Conservation (phyloP, 2,113 vertebrate species). For the Perognathus longimembris region DNA sequence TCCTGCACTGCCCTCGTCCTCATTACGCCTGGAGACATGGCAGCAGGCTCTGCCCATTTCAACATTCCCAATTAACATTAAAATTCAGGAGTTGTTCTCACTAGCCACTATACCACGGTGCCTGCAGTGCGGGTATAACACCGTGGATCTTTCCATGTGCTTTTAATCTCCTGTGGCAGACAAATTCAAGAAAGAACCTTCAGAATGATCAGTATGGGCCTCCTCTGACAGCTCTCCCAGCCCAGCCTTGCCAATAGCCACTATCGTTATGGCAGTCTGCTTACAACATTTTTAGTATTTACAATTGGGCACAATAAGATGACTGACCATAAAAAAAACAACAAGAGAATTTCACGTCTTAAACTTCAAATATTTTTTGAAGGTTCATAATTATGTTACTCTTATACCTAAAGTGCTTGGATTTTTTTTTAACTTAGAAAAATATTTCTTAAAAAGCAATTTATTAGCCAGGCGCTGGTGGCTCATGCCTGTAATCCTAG, state of each 20-base stretch:
- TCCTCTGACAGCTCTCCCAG: background rate
- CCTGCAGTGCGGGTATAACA: no score
- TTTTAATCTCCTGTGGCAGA: background rate
- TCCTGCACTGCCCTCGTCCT: conserved; percentile 16
- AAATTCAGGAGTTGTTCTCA: conserved; percentile 35
- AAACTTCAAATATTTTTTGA: conserved; percentile 19
- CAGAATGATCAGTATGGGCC: background rate
- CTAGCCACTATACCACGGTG: background rate
- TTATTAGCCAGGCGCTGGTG: no score
- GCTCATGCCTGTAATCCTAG: no score
- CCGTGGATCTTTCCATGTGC: background rate
- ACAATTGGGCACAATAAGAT: background rate
- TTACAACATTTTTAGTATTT: background rate
- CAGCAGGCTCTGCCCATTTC: conserved; percentile 60
- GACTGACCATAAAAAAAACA: background rate
- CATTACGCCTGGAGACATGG: conserved; percentile 45
- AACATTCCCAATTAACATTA: conserved; percentile 51
- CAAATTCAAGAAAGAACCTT: background rate
- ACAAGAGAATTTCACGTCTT: conserved; percentile 35
- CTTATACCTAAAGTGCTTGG: background rate
- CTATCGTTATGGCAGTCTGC: background rate
- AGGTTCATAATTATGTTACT: background rate
- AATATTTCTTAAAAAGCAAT: background rate
- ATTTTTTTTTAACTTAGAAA: conserved; percentile 1
- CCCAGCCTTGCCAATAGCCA: background rate